These are phyloP conservation scores for Jordanella pulchra DNA, from an alignment of 2,797 vertebrate species.

Conservation along the genomic window DNA sequence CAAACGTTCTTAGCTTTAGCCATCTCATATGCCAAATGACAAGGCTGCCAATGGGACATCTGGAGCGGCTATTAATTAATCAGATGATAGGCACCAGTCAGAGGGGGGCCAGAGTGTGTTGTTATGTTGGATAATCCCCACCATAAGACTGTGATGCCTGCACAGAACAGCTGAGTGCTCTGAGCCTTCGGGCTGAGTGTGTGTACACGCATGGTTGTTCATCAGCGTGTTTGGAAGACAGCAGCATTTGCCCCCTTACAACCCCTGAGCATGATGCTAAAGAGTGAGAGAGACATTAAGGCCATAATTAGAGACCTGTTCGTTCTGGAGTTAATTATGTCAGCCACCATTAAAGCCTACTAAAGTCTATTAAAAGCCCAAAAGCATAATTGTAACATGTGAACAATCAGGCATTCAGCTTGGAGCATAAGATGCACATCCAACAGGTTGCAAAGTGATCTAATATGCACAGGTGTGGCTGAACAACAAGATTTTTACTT, in stretches of 20 bases:
- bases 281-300: conserved; percentile 56
- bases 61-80: conserved; percentile 63
- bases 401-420: conserved; percentile 40
- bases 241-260: conserved; percentile 24
- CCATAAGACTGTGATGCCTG: conserved; percentile 30
- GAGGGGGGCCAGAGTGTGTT: conserved; percentile 30
- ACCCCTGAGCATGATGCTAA: conserved; percentile 47
- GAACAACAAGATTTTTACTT: conserved; percentile 33
- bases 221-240: conserved; percentile 29
- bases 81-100: conserved; percentile 36
- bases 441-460: conserved; percentile 38
- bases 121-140: conserved; percentile 54
- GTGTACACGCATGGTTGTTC: conserved; percentile 14
- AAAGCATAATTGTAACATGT: conserved; percentile 50
- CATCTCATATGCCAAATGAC: conserved; percentile 7
- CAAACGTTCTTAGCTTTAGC: neutral
- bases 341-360: conserved; percentile 64
- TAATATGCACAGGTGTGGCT: conserved; percentile 50
- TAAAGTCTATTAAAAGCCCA: conserved; percentile 36
- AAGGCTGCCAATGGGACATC: conserved; percentile 28
- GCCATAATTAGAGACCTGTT: conserved; percentile 69
- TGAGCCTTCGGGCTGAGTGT: conserved; percentile 17
- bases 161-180: conserved; percentile 46
- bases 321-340: conserved; percentile 65
- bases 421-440: conserved; percentile 22